Percentiles rank a stretch among this genome's conserved stretches.
phyloP scores from a whole-genome alignment of 2,113 vertebrate species.

The rabbit (Oryctolagus cuniculus) region DNA sequence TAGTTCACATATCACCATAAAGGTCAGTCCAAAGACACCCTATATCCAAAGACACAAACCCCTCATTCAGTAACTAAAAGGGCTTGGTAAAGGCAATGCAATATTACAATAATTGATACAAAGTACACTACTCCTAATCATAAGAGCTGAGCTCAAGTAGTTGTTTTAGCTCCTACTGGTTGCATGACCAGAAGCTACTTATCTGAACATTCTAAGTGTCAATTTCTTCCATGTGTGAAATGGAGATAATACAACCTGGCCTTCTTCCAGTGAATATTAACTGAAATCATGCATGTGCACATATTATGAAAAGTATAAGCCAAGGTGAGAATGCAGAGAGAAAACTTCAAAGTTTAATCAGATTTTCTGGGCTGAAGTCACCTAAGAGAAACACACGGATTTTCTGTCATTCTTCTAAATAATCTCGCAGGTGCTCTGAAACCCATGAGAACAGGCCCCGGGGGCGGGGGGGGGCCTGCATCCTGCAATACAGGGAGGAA shows the following conservation, averaged over 20 bases:
- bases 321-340: neutral
- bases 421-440: neutral
- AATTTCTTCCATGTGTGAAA: neutral
- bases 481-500: neutral
- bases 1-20: neutral
- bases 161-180: neutral
- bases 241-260: neutral
- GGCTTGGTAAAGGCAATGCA: neutral
- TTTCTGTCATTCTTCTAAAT: neutral
- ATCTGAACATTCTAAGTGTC: neutral
- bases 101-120: neutral
- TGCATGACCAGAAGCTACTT: neutral
- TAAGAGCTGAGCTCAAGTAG: neutral
- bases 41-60: neutral
- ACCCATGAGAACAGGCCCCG: neutral
- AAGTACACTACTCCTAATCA: neutral
- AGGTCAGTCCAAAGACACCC: neutral
- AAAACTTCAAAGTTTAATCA: neutral
- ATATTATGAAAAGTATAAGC: neutral
- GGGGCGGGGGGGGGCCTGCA: accelerated
- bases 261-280: neutral
- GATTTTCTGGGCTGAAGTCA: neutral
- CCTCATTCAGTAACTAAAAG: neutral
- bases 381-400: neutral
- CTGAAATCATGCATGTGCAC: neutral